Evolutionary conservation across 1,140 invertebrate genomes (phyloP).

Genomic region (Cherax quadricarinatus): DNA sequence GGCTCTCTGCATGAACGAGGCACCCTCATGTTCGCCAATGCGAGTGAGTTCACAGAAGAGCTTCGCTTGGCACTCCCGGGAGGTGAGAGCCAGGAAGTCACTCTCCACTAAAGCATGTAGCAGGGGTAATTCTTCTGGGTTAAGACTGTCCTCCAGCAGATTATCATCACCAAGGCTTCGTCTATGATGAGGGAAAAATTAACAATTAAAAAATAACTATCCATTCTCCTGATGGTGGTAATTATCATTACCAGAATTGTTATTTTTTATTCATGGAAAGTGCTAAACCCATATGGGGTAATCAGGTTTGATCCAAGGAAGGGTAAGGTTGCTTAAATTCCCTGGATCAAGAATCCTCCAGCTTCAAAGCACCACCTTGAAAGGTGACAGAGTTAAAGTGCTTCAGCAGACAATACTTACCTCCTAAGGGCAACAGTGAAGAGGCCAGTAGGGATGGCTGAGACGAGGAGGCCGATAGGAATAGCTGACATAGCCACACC

Average conservation of each 20-base stretch:
- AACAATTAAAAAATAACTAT: not conserved
- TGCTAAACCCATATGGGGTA: no score
- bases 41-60: constrained; percentile 71
- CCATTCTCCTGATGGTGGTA: constrained; percentile 54
- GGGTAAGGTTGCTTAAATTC: no score
- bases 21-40: constrained; percentile 51
- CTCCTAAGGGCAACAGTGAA: constrained; percentile 65
- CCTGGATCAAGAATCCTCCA: no score
- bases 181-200: not conserved
- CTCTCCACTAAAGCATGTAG: constrained; percentile 59
- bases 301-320: no score
- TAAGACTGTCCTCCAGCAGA: constrained; percentile 13
- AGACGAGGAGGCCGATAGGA: constrained; percentile 61
- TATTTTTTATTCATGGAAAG: no score
- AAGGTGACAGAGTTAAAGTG: no score
- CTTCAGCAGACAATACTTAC: no score
- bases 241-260: not conserved
- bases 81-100: constrained; percentile 53
- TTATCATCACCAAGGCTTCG: constrained; percentile 47
- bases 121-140: constrained; percentile 59
- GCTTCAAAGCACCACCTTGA: no score
- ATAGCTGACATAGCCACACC: constrained; percentile 42
- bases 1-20: constrained; percentile 67
- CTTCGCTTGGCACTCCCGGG: constrained; percentile 57
- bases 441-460: constrained; percentile 68